Evolutionary conservation across 1,140 invertebrate genomes (phyloP).

Genomic region (Alviniconcha marisindica): DNA sequence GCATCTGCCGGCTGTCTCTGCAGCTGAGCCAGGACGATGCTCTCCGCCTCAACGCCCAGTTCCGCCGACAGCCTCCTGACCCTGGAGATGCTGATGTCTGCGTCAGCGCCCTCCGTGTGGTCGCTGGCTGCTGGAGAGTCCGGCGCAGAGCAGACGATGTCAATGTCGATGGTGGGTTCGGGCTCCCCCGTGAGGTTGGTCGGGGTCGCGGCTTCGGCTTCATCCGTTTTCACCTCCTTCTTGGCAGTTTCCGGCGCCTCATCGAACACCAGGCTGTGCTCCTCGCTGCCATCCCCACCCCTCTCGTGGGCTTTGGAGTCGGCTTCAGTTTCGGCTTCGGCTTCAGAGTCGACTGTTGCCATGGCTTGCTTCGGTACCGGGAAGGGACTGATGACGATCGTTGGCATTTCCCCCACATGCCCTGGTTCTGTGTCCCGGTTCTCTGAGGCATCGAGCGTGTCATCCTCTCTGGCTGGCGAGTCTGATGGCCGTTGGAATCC

Average conservation of each 20-base stretch:
- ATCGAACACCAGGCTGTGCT: not conserved
- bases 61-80: not conserved
- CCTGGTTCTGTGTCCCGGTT: not conserved
- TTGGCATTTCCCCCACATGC: not conserved
- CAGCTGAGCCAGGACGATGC: not conserved
- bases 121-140: not conserved
- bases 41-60: not conserved
- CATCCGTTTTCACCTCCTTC: no score
- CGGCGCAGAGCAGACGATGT: not conserved
- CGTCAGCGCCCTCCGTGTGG: not conserved
- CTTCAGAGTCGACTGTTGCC: not conserved
- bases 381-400: slow-evolving; percentile 2
- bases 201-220: no score
- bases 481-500: no score
- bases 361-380: not conserved
- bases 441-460: not conserved
- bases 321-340: not conserved
- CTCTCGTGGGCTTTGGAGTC: not conserved
- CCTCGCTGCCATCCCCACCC: not conserved
- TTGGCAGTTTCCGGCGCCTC: no score
- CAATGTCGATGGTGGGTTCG: no score
- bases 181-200: no score
- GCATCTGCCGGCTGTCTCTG: no score
- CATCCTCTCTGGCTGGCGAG: not conserved
- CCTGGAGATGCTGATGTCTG: not conserved